Percentiles rank a stretch among this genome's conserved stretches.
Conservation (phyloP, 2,888 invertebrate species). For the Platycheirus albimanus region DNA sequence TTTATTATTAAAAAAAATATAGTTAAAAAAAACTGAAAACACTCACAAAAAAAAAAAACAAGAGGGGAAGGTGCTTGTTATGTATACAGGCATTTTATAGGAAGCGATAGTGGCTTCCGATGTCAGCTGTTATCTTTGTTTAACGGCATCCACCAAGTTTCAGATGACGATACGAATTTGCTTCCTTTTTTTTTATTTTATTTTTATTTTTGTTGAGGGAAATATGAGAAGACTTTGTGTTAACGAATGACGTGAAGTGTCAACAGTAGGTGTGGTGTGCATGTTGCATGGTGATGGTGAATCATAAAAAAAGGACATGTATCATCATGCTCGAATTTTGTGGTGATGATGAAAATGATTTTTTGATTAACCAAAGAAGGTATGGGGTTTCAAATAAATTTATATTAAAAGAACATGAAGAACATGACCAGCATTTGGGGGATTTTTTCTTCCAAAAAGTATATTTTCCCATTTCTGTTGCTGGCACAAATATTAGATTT, state of each 20-base stretch:
- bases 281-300: constrained; percentile 2
- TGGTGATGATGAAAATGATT: neutral
- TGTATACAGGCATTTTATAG: constrained; percentile 50
- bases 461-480: too few species aligned
- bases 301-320: constrained; percentile 7
- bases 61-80: constrained; percentile 47
- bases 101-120: constrained; percentile 60
- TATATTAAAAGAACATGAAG: too few species aligned
- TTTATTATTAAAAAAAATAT: neutral
- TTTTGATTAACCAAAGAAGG: neutral
- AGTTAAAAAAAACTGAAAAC: too few species aligned
- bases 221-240: constrained; percentile 30
- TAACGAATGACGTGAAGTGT: constrained; percentile 34
- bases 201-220: constrained; percentile 11
- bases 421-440: too few species aligned
- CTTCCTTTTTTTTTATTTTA: neutral
- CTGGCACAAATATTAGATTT: too few species aligned
- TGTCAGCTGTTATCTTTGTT: constrained; percentile 56
- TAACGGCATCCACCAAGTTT: constrained; percentile 28
- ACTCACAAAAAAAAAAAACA: neutral
- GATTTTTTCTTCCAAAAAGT: too few species aligned
- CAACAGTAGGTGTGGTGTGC: constrained; percentile 15
- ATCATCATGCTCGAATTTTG: neutral
- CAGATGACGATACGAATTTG: constrained; percentile 17
- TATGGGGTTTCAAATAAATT: neutral